Base-by-base conservation (phyloP, 2,113 vertebrate species). In the Cairina moschata region DNA sequence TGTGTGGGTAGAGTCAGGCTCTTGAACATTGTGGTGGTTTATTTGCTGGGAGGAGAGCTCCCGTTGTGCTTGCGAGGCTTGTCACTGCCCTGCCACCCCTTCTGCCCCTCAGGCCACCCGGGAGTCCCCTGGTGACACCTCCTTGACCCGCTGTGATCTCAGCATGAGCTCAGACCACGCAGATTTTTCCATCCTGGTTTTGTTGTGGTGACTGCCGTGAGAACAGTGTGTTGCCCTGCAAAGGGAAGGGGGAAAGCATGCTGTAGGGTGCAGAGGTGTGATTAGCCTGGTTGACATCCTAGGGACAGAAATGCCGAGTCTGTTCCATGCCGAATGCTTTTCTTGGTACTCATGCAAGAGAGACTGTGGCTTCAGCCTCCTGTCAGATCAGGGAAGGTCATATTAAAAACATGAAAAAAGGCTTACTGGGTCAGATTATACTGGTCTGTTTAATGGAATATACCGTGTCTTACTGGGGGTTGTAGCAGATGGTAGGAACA, bases 281-380 rank as follows among this genome's bases (percentile, higher is more conserved):
- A 59, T 72, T 13, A 72, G 26, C 46, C 20, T 80, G 36, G 23
- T 55, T 80, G 36, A 18, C 6, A 17, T 69, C 32, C 71, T 36
- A 17, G 26, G 20, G 56, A 13, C 66, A 80, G 31, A 59, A 54
- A 63, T 42, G n/a, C 17, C 31, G 62, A n/a, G 12, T 40, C 50
- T 20, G 5, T 83, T 34, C 62, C 31, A 2, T 40, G 34, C 34
- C 75, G 34, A 50, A 38, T 6, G 2, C 31, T 55, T 29, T 40
- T 85, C 63, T 62, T 20, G 48, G 8, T 29, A 58, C 32, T 42
- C 40, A 29, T n/a, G 36, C 36, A 68, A 15, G 44, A 44, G 14
- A 18, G 8, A 22, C 23, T 0, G 1, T 67, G 40, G 32, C 73
- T 62, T 9, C 29, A 42, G 2, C 23, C 58, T 83, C 32, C 17